Evolutionary conservation across 2,888 invertebrate genomes (phyloP).

Genomic region (Eilema depressum): DNA sequence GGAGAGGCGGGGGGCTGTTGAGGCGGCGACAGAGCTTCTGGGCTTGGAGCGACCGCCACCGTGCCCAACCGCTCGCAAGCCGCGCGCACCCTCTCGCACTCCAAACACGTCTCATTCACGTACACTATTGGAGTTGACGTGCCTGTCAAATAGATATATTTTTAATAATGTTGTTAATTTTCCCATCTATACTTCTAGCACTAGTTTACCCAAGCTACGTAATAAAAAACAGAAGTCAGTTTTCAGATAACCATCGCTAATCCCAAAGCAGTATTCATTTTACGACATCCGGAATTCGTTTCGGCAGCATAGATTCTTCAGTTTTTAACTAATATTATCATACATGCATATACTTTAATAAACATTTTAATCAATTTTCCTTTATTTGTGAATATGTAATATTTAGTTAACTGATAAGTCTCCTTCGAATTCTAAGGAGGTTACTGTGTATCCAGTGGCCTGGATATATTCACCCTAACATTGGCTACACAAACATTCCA

Average conservation of each 20-base stretch:
- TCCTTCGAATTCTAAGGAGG: too few relatives aligned
- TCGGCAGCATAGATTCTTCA: not conserved
- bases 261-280: not conserved
- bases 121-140: conserved; percentile 79
- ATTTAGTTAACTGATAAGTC: too few relatives aligned
- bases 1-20: conserved; percentile 73
- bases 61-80: conserved; percentile 82
- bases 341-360: not conserved
- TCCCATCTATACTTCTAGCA: not conserved
- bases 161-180: not conserved
- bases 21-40: conserved; percentile 74
- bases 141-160: conserved; percentile 61
- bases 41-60: conserved; percentile 76
- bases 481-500: too few relatives aligned
- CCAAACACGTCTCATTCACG: conserved; percentile 80
- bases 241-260: not conserved
- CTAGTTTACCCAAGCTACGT: not conserved
- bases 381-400: not conserved
- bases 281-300: not conserved
- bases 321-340: not conserved
- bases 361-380: not conserved
- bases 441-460: not conserved
- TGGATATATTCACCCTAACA: not conserved
- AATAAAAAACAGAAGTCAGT: not conserved
- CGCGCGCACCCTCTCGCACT: conserved; percentile 82